Conservation (phyloP, 2,113 vertebrate species). For the Saguinus midas region DNA sequence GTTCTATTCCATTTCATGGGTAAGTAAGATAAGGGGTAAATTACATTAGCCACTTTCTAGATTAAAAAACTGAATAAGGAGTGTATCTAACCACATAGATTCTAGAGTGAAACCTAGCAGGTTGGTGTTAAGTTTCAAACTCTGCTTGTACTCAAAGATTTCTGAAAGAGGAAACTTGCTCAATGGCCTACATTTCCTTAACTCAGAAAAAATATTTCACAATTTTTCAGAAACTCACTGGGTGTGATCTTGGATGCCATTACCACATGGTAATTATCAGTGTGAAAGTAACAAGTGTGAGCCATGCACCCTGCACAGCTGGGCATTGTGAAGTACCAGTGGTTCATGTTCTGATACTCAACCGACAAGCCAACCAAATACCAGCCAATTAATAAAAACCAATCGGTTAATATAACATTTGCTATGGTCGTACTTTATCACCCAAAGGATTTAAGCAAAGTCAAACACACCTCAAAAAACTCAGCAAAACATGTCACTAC, state of each 20-base stretch:
- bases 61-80: not conserved
- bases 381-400: not conserved
- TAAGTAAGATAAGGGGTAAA: not conserved
- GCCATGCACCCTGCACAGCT: not conserved
- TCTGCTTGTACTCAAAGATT: not conserved
- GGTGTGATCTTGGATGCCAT: not conserved
- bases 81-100: not conserved
- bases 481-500: not conserved
- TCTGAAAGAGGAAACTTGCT: not conserved
- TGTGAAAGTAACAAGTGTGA: not conserved
- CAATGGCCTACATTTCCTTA: not conserved
- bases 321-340: not conserved
- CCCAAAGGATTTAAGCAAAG: not conserved
- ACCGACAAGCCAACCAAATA: not conserved
- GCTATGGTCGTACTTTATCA: not conserved
- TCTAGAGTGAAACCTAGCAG: not conserved
- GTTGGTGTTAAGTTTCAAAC: not conserved
- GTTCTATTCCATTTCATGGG: not conserved
- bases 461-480: not conserved
- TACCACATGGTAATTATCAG: not conserved
- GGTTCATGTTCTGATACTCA: not conserved
- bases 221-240: not conserved
- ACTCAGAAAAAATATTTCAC: not conserved
- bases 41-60: not conserved
- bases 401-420: not conserved